phyloP scores from a whole-genome alignment of 2,888 invertebrate genomes.

The Anthophora plumipes region DNA sequence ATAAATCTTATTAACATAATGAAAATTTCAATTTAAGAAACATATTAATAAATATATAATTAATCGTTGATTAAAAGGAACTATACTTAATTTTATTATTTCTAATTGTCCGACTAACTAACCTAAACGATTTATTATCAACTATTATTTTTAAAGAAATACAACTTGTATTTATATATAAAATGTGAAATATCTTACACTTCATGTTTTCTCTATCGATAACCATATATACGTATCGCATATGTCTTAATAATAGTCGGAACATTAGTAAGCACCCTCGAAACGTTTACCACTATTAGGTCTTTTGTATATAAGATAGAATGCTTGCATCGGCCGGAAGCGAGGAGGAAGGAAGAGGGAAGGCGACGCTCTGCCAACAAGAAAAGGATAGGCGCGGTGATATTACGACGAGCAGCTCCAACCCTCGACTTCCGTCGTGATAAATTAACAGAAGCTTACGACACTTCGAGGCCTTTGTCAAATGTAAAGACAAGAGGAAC shows the following conservation, averaged over 20 bases:
- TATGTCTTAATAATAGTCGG: constrained; percentile 65
- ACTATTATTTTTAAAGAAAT: no score
- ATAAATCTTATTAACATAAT: no score
- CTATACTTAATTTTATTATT: no score
- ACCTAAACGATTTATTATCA: no score
- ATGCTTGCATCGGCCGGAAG: constrained; percentile 74
- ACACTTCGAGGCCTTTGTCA: constrained; percentile 69
- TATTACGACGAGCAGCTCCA: constrained; percentile 64
- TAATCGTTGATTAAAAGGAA: no score
- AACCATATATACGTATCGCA: constrained; percentile 58
- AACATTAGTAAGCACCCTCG: constrained; percentile 71
- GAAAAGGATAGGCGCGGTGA: constrained; percentile 57
- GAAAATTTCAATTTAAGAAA: no score
- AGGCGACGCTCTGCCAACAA: constrained; percentile 38
- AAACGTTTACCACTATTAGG: constrained; percentile 74
- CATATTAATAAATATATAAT: no score
- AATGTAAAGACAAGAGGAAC: constrained; percentile 49
- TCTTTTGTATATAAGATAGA: constrained; percentile 76
- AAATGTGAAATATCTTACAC: no score
- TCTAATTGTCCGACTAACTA: no score
- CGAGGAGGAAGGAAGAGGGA: constrained; percentile 52
- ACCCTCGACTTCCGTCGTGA: constrained; percentile 73
- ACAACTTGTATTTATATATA: no score
- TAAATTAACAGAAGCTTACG: constrained; percentile 78
- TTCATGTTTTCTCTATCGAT: constrained; percentile 11